Evolutionary conservation across 2,113 vertebrate genomes (phyloP), one percentile per base, ranked within the genome.

Genomic region (Arvicanthis niloticus): DNA sequence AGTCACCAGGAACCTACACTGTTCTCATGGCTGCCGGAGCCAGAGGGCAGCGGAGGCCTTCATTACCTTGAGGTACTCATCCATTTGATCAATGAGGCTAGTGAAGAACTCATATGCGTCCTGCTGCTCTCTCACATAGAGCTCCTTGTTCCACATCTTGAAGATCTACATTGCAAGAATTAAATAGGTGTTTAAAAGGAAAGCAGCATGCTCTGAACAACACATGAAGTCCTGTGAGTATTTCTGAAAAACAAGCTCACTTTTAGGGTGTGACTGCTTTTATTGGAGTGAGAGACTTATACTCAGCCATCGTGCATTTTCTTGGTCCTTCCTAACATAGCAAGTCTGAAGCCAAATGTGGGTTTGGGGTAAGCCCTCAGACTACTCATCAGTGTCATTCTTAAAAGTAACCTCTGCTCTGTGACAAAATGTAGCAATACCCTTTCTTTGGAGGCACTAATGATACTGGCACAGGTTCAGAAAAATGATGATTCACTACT

Each of bases 51-150:
- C 34, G 4, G 2, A 90, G n/a, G 37, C 11, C 40, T 15, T 42
- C 87, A 91, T 88, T 99, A 99, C 99, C 99, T 99, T 99, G 80
- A 99, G 99, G 96, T 99, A 99, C 56, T 99, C 99, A 88, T 99
- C 99, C 96, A 99, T 99, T 98, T 99, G 99, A 98, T 99, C 99
- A 97, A 99, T 99, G 80, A 99, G 99, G 96, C 99, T 99, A 77
- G 99, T 99, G 98, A 99, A 99, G 98, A 99, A 99, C 97, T 99
- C 99, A 42, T 99, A 99, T 1, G 99, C 99, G 96, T 99, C 99
- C 96, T 99, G 99, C 92, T 99, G 99, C 85, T 99, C 99, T 96
- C 99, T 98, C 21, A 99, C 99, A 58, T 99, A 99, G 51, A 99
- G 98, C 96, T 99, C 99, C 93, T 99, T 99, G 98, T 99, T 99